Conservation (phyloP, 2,797 vertebrate species). For the Synanceia verrucosa region DNA sequence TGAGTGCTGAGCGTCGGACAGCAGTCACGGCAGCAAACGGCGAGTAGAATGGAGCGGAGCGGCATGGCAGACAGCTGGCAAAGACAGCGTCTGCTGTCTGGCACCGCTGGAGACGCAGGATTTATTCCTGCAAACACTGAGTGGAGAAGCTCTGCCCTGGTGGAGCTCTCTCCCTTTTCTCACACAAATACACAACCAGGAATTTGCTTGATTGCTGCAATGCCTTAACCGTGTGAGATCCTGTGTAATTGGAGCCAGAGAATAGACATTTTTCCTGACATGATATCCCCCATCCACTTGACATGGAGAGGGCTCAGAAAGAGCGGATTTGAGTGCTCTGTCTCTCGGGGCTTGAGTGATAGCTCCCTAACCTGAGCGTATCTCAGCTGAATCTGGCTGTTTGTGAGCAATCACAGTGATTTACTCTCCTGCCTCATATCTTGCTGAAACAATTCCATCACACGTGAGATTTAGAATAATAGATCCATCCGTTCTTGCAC, state of each 20-base stretch:
- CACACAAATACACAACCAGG: conserved; percentile 54
- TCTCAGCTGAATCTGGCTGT: conserved; percentile 60
- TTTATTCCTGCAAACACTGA: conserved; percentile 82
- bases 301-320: conserved; percentile 64
- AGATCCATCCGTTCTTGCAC: conserved; percentile 12
- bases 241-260: conserved; percentile 72
- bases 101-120: conserved; percentile 76
- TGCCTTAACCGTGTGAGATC: conserved; percentile 72
- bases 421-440: conserved; percentile 57
- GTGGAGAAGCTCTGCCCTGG: conserved; percentile 72
- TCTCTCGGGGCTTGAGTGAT: conserved; percentile 77
- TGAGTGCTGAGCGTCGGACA: conserved; percentile 74
- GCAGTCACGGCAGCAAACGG: conserved; percentile 70
- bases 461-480: conserved; percentile 42
- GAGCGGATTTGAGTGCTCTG: conserved; percentile 68
- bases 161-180: conserved; percentile 54
- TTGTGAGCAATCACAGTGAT: conserved; percentile 73
- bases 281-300: conserved; percentile 65
- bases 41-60: conserved; percentile 69
- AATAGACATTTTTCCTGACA: conserved; percentile 68
- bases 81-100: conserved; percentile 78
- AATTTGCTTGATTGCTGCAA: conserved; percentile 77
- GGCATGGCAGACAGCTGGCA: conserved; percentile 82
- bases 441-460: conserved; percentile 57
- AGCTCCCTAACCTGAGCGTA: conserved; percentile 72